Evolutionary conservation across 37 sponge, comb jelly and placozoan genomes (phyloP), one percentile per base, ranked within the genome.

Genomic region (Beroe ovata): DNA sequence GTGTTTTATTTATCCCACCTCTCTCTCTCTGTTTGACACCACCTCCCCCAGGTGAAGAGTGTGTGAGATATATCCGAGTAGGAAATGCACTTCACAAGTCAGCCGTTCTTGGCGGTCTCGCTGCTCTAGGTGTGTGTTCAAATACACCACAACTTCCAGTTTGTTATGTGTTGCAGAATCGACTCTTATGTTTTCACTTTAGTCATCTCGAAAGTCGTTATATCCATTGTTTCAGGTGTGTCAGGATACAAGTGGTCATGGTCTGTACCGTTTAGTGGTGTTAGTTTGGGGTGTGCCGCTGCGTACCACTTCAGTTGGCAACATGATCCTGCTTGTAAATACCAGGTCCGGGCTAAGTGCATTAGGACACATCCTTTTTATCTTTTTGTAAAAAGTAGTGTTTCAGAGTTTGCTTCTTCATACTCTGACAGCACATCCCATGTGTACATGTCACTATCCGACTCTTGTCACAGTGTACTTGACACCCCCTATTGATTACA

Each of bases 231-330:
- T 40, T 26, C 47, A 37, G 84, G 84, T 20, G 54, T 77, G 22
- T 77, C 84, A 33, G 54, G 54, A 18, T 39, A 42, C 23, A 8
- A 23, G 26, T 77, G 54, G 54, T 14, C 84, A 1, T 77, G 84
- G 84, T 77, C 84, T 1, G n/a, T 77, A 40, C 84, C 84, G 23
- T 77, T 77, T 19, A 42, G 84, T 40, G 41, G 38, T 1, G 19
- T 77, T 2, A 77, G 47, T 42, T 20, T 77, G 41, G 84, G 54
- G 0, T 77, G 84, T 40, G 84, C 84, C 1, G 84, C 84, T 6
- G 84, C 38, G 4, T 77, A 77, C 84, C 84, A 77, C 41, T 77
- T 77, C 54, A 77, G 84, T 77, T 77, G 84, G 84, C 84, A 77
- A 19, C 84, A 77, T 19, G 84, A 77, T 41, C 84, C 84, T 40